A percentile compares a stretch with the other conserved stretches of the same genome.
Conservation (phyloP, 2,797 vertebrate genomes). For the Hydrolagus colliei region DNA sequence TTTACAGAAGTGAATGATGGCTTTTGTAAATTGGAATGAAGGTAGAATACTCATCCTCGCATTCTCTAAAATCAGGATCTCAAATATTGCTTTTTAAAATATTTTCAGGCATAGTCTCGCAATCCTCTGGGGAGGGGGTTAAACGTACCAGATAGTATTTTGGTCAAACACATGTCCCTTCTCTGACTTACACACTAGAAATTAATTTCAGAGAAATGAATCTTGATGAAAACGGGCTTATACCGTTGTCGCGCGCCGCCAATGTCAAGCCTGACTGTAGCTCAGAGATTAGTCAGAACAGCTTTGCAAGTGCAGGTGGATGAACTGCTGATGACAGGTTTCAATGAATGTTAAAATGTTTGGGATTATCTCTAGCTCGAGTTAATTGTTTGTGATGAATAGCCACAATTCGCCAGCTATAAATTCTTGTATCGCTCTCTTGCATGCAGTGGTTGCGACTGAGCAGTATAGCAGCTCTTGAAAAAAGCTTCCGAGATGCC, state of each 20-base stretch:
- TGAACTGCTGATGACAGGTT: background rate
- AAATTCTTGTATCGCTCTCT: background rate
- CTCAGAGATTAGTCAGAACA: background rate
- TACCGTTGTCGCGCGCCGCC: background rate
- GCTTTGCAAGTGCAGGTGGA: background rate
- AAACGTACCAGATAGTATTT: background rate
- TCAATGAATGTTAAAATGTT: constrained; percentile 19
- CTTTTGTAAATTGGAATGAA: too few relatives aligned
- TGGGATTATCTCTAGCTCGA: constrained; percentile 4
- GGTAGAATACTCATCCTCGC: too few relatives aligned
- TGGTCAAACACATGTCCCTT: constrained; percentile 1
- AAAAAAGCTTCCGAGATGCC: background rate
- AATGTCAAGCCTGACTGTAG: constrained; percentile 10
- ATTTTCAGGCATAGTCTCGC: too few relatives aligned
- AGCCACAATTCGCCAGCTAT: background rate
- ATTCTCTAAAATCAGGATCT: too few relatives aligned
- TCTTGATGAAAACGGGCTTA: background rate
- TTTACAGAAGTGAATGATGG: too few relatives aligned
- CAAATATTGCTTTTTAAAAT: too few relatives aligned
- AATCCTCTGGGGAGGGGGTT: background rate
- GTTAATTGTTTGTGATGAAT: constrained; percentile 24
- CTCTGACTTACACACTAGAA: constrained; percentile 13
- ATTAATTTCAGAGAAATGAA: constrained; percentile 7
- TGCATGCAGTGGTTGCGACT: background rate
- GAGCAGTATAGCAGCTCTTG: background rate